These are phyloP conservation scores for Volucella inanis DNA, from an alignment of 2,888 invertebrate species.

Conservation along the genomic window DNA sequence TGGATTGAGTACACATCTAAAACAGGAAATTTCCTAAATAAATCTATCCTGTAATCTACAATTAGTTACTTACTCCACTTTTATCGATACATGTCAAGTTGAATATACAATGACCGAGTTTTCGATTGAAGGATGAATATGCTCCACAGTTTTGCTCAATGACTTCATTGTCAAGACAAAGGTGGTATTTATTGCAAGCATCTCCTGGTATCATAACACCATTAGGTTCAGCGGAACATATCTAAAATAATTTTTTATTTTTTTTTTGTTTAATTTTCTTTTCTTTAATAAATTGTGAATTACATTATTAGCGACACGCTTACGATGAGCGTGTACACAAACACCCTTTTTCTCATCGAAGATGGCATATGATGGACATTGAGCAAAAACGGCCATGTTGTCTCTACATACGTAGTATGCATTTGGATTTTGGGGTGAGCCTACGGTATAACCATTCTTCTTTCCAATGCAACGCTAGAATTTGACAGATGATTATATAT, in stretches of 20 bases:
- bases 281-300: not conserved
- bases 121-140: conserved; percentile 54
- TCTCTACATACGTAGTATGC: conserved; percentile 76
- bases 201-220: conserved; percentile 48
- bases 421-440: conserved; percentile 62
- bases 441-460: conserved; percentile 35
- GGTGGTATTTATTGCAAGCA: conserved; percentile 50
- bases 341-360: conserved; percentile 51
- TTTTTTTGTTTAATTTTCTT: too few relatives aligned
- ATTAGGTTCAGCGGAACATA: conserved; percentile 51
- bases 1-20: conserved; percentile 52
- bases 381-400: conserved; percentile 55
- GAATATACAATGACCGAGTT: conserved; percentile 36
- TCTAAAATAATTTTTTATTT: conserved; percentile 25
- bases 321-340: conserved; percentile 54
- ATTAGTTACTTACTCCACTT: conserved; percentile 25
- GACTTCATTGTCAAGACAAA: conserved; percentile 56
- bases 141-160: conserved; percentile 68
- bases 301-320: conserved; percentile 52
- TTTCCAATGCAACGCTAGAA: conserved; percentile 53
- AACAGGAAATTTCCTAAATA: not conserved
- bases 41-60: not conserved
- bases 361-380: conserved; percentile 62
- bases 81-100: conserved; percentile 55
- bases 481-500: not conserved